phyloP scores from a whole-genome alignment of 2,797 vertebrate genomes.

The Lepus oiostolus region DNA sequence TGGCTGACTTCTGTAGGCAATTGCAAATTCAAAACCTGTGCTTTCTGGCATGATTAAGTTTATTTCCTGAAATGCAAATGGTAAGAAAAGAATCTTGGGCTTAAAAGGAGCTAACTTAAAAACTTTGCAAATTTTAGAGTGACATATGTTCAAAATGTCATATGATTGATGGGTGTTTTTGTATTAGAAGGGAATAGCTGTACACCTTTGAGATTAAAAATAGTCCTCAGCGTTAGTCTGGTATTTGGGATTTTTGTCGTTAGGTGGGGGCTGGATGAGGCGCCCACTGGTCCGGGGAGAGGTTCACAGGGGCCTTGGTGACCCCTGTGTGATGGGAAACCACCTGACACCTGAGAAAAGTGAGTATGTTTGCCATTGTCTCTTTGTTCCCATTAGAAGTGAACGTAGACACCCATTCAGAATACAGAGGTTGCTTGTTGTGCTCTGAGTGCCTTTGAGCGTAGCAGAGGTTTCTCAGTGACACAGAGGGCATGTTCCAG shows the following conservation, averaged over 20 bases:
- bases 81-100: slow-evolving; percentile 70
- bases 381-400: slow-evolving; percentile 3
- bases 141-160: slow-evolving; percentile 72
- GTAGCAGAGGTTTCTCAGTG: not conserved
- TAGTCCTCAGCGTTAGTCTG: slow-evolving; percentile 45
- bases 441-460: not conserved
- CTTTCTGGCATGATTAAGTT: slow-evolving; percentile 60
- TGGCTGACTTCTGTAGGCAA: slow-evolving; percentile 38
- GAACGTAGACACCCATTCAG: not conserved
- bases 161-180: slow-evolving; percentile 76
- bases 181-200: slow-evolving; percentile 63
- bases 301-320: not conserved
- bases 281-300: not conserved
- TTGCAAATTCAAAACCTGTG: slow-evolving; percentile 68
- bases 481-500: not conserved
- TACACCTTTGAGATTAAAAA: slow-evolving; percentile 74
- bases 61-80: slow-evolving; percentile 71
- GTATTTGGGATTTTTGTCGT: slow-evolving; percentile 55
- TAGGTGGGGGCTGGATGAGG: not conserved
- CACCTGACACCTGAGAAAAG: not conserved
- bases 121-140: slow-evolving; percentile 68
- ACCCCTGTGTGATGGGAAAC: not conserved
- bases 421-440: slow-evolving; percentile 16
- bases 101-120: slow-evolving; percentile 75
- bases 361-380: not conserved